A percentile compares a stretch with the other conserved stretches of the same genome.
Conservation (phyloP, 2,113 vertebrate genomes). For the Gracilinanus agilis region DNA sequence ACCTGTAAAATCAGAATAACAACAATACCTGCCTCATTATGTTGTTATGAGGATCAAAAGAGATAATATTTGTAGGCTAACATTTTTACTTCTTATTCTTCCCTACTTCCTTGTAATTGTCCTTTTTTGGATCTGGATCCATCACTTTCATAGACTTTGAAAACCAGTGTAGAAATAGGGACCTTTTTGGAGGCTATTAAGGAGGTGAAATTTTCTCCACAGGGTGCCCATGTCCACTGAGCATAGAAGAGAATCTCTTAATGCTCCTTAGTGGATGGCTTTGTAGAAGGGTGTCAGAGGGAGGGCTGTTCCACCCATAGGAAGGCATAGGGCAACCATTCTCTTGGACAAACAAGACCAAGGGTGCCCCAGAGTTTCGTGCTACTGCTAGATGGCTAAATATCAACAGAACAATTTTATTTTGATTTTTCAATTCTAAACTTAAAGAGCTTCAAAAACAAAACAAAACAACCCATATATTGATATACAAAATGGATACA, state of each 20-base stretch:
- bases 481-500: neutral
- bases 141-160: neutral
- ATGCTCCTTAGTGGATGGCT: neutral
- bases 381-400: too few species aligned
- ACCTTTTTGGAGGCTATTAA: neutral
- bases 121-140: neutral
- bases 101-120: neutral
- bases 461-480: neutral
- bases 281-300: neutral
- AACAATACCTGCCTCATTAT: too few species aligned
- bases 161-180: neutral
- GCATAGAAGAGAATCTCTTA: neutral
- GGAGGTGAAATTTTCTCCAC: neutral
- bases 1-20: neutral
- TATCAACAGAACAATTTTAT: neutral
- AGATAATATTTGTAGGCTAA: neutral
- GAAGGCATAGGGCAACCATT: neutral
- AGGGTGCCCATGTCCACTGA: conserved; percentile 11
- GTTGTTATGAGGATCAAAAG: neutral
- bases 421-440: neutral
- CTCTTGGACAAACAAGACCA: neutral
- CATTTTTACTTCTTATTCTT: neutral
- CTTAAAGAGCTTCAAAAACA: neutral
- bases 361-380: neutral
- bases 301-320: neutral